Conservation (phyloP, 1,140 invertebrate species). For the Drosophila pruinosa region DNA sequence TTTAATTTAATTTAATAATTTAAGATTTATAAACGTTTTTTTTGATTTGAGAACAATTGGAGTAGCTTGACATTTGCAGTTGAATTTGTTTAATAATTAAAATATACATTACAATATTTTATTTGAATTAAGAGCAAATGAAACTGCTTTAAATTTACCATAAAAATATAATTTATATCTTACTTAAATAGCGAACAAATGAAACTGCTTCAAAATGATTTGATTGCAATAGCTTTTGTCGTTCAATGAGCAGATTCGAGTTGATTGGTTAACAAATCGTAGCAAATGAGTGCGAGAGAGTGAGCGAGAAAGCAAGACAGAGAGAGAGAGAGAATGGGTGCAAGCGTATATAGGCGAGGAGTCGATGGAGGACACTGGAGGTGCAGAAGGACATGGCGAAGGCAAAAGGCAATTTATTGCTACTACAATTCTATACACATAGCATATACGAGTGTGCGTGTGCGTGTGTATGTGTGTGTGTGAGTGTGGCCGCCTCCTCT, state of each 20-base stretch:
- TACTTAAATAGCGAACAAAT: neutral
- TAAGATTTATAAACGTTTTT: too few relatives aligned
- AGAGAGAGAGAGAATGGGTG: neutral
- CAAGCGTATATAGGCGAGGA: neutral
- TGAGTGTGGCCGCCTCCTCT: conserved; percentile 16
- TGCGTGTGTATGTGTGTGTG: conserved; percentile 14
- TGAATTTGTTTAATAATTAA: too few relatives aligned
- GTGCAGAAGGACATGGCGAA: conserved; percentile 20
- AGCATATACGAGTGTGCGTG: neutral
- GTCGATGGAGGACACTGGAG: neutral
- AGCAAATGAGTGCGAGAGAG: neutral
- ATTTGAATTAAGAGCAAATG: neutral
- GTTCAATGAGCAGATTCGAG: neutral
- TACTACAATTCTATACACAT: conserved; percentile 28
- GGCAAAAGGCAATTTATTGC: conserved; percentile 63
- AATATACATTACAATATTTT: too few relatives aligned
- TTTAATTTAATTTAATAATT: neutral
- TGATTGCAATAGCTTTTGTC: too few relatives aligned
- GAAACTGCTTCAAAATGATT: too few relatives aligned
- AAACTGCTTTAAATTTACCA: too few relatives aligned
- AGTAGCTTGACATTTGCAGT: too few relatives aligned
- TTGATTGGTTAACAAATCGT: conserved; percentile 1
- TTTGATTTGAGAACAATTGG: too few relatives aligned
- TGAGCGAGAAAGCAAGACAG: too few relatives aligned
- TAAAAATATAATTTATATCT: too few relatives aligned